Conservation (phyloP, 2,113 vertebrate genomes). For the Syngnathoides biaculeatus region DNA sequence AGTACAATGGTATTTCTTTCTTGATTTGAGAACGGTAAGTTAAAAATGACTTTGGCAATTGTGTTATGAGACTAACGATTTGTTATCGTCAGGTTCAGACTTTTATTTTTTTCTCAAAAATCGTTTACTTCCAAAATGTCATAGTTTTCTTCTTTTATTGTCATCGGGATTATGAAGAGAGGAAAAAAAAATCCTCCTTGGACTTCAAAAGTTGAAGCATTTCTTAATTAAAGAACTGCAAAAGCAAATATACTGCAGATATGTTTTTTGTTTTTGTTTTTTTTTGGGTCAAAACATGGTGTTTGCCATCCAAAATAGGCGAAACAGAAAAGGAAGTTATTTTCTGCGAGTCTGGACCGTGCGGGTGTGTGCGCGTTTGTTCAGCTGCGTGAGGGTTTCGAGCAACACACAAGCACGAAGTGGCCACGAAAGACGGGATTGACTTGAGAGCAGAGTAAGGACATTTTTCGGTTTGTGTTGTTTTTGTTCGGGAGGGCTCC, state of each 20-base stretch:
- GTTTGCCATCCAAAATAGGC: neutral
- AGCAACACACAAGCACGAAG: neutral
- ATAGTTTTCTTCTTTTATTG: too few species aligned
- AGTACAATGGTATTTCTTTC: too few species aligned
- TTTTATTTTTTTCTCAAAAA: too few species aligned
- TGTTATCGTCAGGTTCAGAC: too few species aligned
- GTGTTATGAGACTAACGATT: too few species aligned
- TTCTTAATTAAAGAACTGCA: conserved; percentile 10
- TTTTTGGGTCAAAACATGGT: neutral
- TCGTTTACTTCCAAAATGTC: too few species aligned
- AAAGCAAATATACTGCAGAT: conserved; percentile 3
- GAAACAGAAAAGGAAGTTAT: conserved; percentile 8
- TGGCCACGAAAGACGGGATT: neutral
- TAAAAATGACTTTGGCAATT: too few species aligned
- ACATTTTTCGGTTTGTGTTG: too few species aligned
- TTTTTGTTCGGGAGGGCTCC: too few species aligned
- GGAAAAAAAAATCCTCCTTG: neutral
- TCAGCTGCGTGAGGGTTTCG: conserved; percentile 46
- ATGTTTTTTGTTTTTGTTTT: too few species aligned
- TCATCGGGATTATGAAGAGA: too few species aligned
- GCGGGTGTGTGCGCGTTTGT: conserved; percentile 43
- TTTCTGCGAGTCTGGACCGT: conserved; percentile 20
- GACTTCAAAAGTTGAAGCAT: neutral
- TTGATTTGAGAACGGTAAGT: too few species aligned
- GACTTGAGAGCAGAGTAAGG: conserved; percentile 11